phyloP scores from a whole-genome alignment of 2,797 vertebrate genomes.

The Phalloptychus januarius region DNA sequence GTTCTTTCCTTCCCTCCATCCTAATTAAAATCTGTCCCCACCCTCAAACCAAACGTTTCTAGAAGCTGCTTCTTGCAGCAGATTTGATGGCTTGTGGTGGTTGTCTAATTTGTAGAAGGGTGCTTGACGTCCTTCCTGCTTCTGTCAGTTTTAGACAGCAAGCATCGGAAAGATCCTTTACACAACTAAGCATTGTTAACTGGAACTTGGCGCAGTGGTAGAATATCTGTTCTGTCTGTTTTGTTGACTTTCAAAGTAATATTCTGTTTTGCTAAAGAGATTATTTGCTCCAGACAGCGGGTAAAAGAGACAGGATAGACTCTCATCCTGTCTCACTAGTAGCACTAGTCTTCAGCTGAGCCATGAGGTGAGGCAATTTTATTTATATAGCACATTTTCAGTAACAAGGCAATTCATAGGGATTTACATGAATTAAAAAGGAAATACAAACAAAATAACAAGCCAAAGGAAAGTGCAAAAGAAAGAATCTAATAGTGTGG shows the following conservation, averaged over 20 bases:
- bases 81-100: slow-evolving; percentile 40
- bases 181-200: background rate
- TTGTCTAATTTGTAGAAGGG: slow-evolving; percentile 28
- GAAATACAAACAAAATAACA: too few relatives aligned
- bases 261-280: background rate
- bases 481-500: too few relatives aligned
- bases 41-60: slow-evolving; percentile 22
- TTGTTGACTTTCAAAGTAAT: background rate
- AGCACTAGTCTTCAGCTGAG: background rate
- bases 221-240: background rate
- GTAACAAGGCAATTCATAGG: too few relatives aligned
- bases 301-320: background rate
- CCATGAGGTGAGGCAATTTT: background rate
- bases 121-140: slow-evolving; percentile 32
- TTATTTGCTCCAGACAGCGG: background rate
- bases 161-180: background rate
- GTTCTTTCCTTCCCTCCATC: background rate
- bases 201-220: background rate
- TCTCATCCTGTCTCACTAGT: too few relatives aligned
- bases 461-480: too few relatives aligned
- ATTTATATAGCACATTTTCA: too few relatives aligned
- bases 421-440: too few relatives aligned
- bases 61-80: slow-evolving; percentile 19
- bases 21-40: slow-evolving; percentile 42
- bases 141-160: slow-evolving; percentile 10